Evolutionary conservation across 30 jellyfish, hydroid and myxozoan genomes (phyloP), one percentile per base, ranked within the genome.

Genomic region (Haliclystus octoradiatus): DNA sequence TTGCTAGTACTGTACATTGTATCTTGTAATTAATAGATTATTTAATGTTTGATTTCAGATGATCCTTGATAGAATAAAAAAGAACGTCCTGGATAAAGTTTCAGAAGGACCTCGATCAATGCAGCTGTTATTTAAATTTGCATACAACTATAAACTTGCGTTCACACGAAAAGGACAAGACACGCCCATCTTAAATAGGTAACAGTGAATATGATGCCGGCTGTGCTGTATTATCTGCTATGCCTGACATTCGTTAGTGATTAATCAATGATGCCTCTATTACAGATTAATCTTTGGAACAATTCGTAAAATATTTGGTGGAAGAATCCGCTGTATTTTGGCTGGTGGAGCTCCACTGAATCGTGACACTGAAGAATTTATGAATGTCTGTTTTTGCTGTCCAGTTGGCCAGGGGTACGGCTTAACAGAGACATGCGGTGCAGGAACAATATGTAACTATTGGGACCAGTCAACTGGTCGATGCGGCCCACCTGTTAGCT

Each of bases 281-380:
- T 50, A 23, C 57, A 92, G 99, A 68, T 26, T 92, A 28, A 34
- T 92, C 74, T 92, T 92, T 72, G 61, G 73, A 29, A 92, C 81
- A 75, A 70, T 92, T 34, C 87, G 93, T 49, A 52, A 79, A 26
- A 72, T 92, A 24, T 77, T 92, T 28, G 99, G 99, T 28, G 99
- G 99, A 13, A 70, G 84, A 1, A 70, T 92, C 3, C 82, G 96
- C 22, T 62, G 57, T 53, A 82, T 83, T 71, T 60, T 92, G 71
- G 74, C 94, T 49, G 99, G 99, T 9, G 99, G 99, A 5, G 99
- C 99, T n/a, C 99, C 99, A n/a, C 49, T 92, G 57, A 80, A 95
- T 24, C 60, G 90, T 9, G 99, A 92, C 49, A 92, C 99, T 0
- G 99, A 92, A 60, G 96, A 92, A 50, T 92, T 92, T 72, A 77